Evolutionary conservation across 1,140 invertebrate genomes (phyloP).

Genomic region (Lethrus apterus): DNA sequence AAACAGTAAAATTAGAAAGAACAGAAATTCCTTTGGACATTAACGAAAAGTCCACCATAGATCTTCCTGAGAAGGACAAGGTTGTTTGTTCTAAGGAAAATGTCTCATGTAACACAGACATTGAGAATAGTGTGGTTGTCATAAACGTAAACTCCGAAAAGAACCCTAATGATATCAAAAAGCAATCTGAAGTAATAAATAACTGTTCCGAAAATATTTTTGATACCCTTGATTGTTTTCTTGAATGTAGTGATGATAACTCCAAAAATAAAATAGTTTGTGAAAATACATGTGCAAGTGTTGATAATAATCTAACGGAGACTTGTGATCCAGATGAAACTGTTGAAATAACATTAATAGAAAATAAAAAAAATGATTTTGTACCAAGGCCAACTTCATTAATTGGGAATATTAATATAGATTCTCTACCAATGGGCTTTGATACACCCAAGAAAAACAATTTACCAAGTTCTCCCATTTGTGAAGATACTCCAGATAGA

Average conservation of each 20-base stretch:
- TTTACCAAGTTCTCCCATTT: conserved; percentile 34
- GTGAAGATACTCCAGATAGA: conserved; percentile 41
- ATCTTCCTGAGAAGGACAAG: too few relatives aligned
- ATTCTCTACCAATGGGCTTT: conserved; percentile 10
- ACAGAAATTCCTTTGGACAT: not conserved
- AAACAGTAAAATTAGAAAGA: not conserved
- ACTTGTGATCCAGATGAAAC: conserved; percentile 3
- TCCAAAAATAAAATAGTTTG: too few relatives aligned
- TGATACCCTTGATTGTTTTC: too few relatives aligned
- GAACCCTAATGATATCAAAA: too few relatives aligned
- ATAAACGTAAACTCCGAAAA: too few relatives aligned
- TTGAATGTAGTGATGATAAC: too few relatives aligned
- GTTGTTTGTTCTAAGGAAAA: too few relatives aligned
- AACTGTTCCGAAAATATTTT: too few relatives aligned
- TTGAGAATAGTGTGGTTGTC: too few relatives aligned
- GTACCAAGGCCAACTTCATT: conserved; percentile 1
- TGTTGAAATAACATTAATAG: not conserved
- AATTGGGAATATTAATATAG: conserved; percentile 7
- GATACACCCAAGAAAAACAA: conserved; percentile 6
- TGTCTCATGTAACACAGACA: too few relatives aligned
- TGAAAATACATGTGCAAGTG: too few relatives aligned
- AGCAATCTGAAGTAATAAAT: too few relatives aligned
- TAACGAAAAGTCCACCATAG: not conserved
- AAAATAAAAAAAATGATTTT: not conserved
- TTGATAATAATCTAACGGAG: not conserved